phyloP scores from a whole-genome alignment of 2,797 vertebrate species.

The Dendrocincla tyrannina region DNA sequence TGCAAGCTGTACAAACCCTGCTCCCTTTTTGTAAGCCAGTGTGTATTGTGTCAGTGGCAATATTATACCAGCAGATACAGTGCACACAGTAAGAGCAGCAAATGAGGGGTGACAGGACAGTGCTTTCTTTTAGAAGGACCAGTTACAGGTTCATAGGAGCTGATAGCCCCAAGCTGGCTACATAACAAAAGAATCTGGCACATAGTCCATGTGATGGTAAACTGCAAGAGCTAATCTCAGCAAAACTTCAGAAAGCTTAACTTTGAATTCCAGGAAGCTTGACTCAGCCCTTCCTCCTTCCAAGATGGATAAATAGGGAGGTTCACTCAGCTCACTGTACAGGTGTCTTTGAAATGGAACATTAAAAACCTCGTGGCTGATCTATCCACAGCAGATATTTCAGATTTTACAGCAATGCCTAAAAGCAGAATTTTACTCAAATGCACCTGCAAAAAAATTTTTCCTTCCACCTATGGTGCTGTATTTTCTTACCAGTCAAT shows the following conservation, averaged over 20 bases:
- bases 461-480: not conserved
- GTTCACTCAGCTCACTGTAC: not conserved
- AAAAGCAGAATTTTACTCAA: not conserved
- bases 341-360: not conserved
- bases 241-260: slow-evolving; percentile 8
- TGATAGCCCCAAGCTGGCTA: not conserved
- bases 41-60: not conserved
- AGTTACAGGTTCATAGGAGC: not conserved
- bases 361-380: not conserved
- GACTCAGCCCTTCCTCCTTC: not conserved
- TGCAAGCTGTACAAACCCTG: not conserved
- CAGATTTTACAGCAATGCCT: not conserved
- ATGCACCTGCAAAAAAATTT: not conserved
- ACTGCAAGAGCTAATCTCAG: not conserved
- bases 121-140: not conserved
- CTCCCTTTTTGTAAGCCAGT: not conserved
- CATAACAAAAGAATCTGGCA: not conserved
- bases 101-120: not conserved
- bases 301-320: not conserved
- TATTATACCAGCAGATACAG: not conserved
- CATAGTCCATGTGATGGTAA: not conserved
- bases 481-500: not conserved
- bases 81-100: not conserved
- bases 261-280: not conserved
- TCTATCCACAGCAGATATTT: not conserved